A percentile compares a stretch with the other conserved stretches of the same genome.
Conservation (phyloP, 2,888 invertebrate species). For the Odontomyia ornata region DNA sequence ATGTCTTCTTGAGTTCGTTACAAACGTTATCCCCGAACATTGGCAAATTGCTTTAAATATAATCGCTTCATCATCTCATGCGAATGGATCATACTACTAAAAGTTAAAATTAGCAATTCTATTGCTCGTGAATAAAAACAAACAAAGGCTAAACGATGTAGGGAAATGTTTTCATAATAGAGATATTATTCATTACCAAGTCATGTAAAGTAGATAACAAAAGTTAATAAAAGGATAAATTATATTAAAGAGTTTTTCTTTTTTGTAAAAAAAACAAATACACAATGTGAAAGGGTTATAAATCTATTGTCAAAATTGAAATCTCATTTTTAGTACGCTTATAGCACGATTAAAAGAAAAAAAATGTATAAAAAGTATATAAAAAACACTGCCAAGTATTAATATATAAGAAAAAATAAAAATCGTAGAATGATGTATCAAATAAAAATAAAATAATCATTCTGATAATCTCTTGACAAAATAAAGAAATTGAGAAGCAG, state of each 20-base stretch:
- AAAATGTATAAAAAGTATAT: constrained; percentile 44
- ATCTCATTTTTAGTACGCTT: constrained; percentile 44
- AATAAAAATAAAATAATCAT: neutral
- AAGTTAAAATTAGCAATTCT: too few relatives aligned
- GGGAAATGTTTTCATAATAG: constrained; percentile 1
- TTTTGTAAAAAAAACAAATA: too few relatives aligned
- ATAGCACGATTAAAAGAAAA: constrained; percentile 45
- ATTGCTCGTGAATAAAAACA: too few relatives aligned
- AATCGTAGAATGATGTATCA: constrained; percentile 27
- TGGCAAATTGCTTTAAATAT: too few relatives aligned
- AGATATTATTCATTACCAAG: constrained; percentile 1
- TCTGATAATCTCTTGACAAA: constrained; percentile 5
- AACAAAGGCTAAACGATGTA: neutral
- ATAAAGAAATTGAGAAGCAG: neutral
- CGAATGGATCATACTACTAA: too few relatives aligned
- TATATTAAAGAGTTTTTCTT: constrained; percentile 3
- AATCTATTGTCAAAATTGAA: constrained; percentile 32
- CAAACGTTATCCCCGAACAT: too few relatives aligned
- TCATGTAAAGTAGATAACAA: constrained; percentile 28
- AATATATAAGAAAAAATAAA: constrained; percentile 44
- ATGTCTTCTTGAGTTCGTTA: too few relatives aligned
- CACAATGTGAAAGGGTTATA: neutral
- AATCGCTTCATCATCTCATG: too few relatives aligned
- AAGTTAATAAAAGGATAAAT: neutral
- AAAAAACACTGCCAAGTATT: constrained; percentile 50